A percentile compares a stretch with the other conserved stretches of the same genome.
Conservation (phyloP, 2,797 vertebrate species). For the Psittacula derbiana region DNA sequence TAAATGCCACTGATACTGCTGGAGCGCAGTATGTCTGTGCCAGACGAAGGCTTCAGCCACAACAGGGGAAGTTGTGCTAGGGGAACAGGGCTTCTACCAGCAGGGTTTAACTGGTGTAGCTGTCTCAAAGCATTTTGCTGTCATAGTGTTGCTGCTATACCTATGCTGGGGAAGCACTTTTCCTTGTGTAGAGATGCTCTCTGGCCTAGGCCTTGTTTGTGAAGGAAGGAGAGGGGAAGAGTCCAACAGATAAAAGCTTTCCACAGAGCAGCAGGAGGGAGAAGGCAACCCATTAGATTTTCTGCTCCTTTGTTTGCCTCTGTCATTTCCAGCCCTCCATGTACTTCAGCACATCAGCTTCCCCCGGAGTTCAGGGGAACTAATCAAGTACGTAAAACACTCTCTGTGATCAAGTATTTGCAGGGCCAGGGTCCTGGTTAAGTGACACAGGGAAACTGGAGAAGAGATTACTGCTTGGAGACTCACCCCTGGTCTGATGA, state of each 20-base stretch:
- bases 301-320: slow-evolving; percentile 12
- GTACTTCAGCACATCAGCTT: not conserved
- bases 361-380: slow-evolving; percentile 4
- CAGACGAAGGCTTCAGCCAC: not conserved
- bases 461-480: not conserved
- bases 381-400: not conserved
- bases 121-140: not conserved
- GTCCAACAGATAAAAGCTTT: slow-evolving; percentile 41
- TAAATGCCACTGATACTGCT: not conserved
- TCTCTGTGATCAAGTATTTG: not conserved
- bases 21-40: not conserved
- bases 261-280: slow-evolving; percentile 34
- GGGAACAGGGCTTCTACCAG: not conserved
- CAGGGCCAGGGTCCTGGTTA: not conserved
- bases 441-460: not conserved
- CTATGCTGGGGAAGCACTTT: not conserved
- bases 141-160: rapidly evolving
- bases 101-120: not conserved
- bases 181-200: not conserved
- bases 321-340: not conserved
- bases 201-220: slow-evolving; percentile 40
- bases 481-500: not conserved
- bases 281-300: slow-evolving; percentile 45
- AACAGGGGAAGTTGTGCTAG: rapidly evolving
- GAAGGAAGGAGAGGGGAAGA: slow-evolving; percentile 14